Evolutionary conservation across 2,888 invertebrate species (phyloP), one percentile per base, ranked within the genome.

Genomic region (Abscondita cerata): DNA sequence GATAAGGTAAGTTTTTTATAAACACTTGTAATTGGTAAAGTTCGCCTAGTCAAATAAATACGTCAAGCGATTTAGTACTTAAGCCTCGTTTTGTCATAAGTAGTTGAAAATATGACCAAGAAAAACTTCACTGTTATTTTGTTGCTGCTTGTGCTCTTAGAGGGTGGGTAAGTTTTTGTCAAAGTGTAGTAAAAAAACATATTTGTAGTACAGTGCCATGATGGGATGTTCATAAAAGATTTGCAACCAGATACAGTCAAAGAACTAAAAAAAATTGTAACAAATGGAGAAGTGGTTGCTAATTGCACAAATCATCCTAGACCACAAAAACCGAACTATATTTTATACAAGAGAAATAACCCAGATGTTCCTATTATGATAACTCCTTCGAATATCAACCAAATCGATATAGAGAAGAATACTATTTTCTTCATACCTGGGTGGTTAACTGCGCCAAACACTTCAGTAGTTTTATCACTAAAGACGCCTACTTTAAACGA

Each of bases 371-470:
- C 50, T 6, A 18, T 50, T 4, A 11, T 18, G 13, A n/a, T 59
- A n/a, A 13, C 31, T 36, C 34, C 44, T 19, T 44, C 44, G 2
- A 44, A 44, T 44, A 18, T 44, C 6, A 18, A 19, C 18, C 8
- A 44, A 44, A 18, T 44, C 5, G n/a, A 9, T 1, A 8, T 19
- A 1, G 16, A 16, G 6, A 44, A 18, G 19, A 5, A 44, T 3
- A 18, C 18, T 1, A 44, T 44, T 19, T n/a, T 62, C 1, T 8
- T 62, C 25, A 25, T 62, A 20, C 57, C 53, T 34, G 58, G 62
- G 3, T 58, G 58, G 62, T 2, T 34, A 11, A 25, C 44, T 15
- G 3, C 9, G 6, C 12, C 6, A 3, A 25, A 25, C 6, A 31
- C 13, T 5, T 1, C 4, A 2, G 18, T 20, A 16, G 31, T 62